A percentile compares a stretch with the other conserved stretches of the same genome.
These are phyloP conservation scores for Drosophila quinaria DNA, from an alignment of 2,888 invertebrate species.

Conservation along the genomic window DNA sequence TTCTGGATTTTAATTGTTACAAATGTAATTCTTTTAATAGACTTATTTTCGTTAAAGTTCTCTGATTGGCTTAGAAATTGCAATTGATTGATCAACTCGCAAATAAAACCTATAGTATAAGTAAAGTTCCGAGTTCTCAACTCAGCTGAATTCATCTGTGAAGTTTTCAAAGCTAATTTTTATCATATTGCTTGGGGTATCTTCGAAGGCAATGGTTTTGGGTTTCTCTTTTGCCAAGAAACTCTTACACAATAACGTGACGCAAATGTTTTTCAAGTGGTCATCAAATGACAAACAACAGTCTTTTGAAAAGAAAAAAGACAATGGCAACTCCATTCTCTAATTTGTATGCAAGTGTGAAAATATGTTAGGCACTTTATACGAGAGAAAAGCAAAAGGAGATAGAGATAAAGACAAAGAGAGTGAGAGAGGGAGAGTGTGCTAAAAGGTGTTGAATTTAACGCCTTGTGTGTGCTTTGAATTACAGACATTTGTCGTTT, in stretches of 20 bases:
- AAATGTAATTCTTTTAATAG: no score
- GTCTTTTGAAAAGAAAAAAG: constrained; percentile 16
- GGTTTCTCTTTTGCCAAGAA: constrained; percentile 34
- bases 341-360: constrained; percentile 62
- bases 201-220: not conserved
- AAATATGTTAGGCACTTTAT: constrained; percentile 40
- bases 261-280: constrained; percentile 69
- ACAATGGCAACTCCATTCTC: constrained; percentile 29
- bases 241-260: constrained; percentile 46
- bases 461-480: constrained; percentile 51
- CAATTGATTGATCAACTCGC: not conserved
- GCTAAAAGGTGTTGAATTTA: constrained; percentile 69
- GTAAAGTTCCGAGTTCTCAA: no score
- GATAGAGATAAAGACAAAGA: not conserved
- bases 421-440: not conserved
- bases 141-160: no score
- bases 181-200: not conserved
- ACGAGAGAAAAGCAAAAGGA: constrained; percentile 4
- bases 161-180: not conserved
- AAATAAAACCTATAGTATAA: not conserved
- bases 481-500: constrained; percentile 50
- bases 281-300: constrained; percentile 67
- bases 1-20: no score
- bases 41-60: not conserved
- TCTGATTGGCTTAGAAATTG: not conserved